Evolutionary conservation across 1,140 invertebrate genomes (phyloP).

Genomic region (Zeugodacus cucurbitae): DNA sequence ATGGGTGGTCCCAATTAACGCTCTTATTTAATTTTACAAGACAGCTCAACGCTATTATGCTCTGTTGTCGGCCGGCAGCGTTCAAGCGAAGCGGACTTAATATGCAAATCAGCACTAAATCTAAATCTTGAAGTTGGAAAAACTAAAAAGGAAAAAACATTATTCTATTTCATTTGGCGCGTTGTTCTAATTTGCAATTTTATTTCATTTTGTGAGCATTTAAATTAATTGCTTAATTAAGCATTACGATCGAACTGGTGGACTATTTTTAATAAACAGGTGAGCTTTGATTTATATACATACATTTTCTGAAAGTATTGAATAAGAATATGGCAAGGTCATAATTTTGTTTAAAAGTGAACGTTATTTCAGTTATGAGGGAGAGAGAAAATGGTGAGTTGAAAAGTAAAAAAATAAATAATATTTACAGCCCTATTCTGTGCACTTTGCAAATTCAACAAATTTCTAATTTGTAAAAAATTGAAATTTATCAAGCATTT

Average conservation of each 20-base stretch:
- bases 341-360: background rate
- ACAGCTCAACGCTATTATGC: background rate
- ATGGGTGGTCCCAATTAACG: conserved; percentile 1
- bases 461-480: too few relatives aligned
- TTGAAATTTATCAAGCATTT: too few relatives aligned
- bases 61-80: background rate
- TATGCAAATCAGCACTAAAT: background rate
- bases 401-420: too few relatives aligned
- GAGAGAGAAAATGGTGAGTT: too few relatives aligned
- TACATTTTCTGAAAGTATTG: background rate
- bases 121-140: background rate
- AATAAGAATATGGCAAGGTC: background rate
- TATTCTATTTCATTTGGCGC: background rate
- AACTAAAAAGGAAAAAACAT: background rate
- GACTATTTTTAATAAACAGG: background rate
- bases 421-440: too few relatives aligned
- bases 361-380: background rate
- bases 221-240: conserved; percentile 15
- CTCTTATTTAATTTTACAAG: background rate
- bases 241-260: background rate
- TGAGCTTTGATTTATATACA: background rate
- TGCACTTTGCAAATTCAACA: too few relatives aligned
- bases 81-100: background rate
- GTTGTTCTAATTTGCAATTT: background rate
- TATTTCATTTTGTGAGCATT: background rate